Base-by-base conservation (phyloP, 2,888 invertebrate genomes). In the Harpalus rubripes region DNA sequence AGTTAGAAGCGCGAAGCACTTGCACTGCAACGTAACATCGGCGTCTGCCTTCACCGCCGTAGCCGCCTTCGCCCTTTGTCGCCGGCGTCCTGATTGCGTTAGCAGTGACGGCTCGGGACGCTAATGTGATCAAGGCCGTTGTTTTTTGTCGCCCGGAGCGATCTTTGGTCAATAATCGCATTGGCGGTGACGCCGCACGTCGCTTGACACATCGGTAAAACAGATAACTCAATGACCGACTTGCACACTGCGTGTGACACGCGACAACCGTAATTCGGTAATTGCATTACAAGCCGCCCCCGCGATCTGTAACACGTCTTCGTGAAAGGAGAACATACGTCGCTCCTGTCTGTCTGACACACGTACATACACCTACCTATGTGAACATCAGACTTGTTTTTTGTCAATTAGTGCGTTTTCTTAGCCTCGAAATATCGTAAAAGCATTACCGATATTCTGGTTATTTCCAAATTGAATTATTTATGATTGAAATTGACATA, bases 191-290 rank as follows among this genome's bases (percentile, higher is more conserved):
- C 74, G 82, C 56, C 83, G 76, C 74, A 84, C 84, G 74, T 74
- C 81, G 81, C 78, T 81, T 85, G 85, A 85, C 85, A 85, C 85
- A 85, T 85, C 76, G 74, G 81, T 85, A 81, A 81, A 85, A 85
- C 85, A 85, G 85, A 85, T 85, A 85, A 85, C 85, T 85, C 85
- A 85, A 85, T 85, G 85, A 85, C 80, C 85, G 85, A 85, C 85
- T 74, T 72, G 74, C 81, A 80, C 72, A 56, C 61, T 78, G 78
- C 58, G 39, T 84, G 41, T 78, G 84, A 83, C 63, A 78, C 76
- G 76, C 78, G 78, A 78, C 76, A 63, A 78, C 76, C 78, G 78
- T 84, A 84, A 84, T 84, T 84, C 84, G 52, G 78, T 84, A 84
- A 84, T 84, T 84, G 61, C 10, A 78, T 84, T 84, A 84, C 41